Evolutionary conservation across 2,797 vertebrate species (phyloP).

Genomic region (Phalanger gymnotis): DNA sequence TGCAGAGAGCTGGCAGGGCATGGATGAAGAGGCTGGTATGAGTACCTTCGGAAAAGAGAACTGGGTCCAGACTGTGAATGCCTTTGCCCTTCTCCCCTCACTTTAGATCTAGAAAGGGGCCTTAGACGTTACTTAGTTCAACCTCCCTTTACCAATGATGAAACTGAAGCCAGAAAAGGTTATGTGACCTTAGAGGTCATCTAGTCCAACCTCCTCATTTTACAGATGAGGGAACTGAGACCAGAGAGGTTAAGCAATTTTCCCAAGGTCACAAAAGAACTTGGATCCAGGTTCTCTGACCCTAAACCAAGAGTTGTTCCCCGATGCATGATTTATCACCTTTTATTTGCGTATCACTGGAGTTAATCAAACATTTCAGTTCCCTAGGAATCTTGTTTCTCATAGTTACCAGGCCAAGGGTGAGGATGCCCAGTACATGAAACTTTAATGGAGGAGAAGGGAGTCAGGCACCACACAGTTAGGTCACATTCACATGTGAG

Average conservation of each 20-base stretch:
- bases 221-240: neutral
- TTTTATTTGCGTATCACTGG: neutral
- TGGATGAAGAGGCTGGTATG: neutral
- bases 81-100: neutral
- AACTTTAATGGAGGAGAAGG: neutral
- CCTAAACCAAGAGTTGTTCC: neutral
- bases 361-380: neutral
- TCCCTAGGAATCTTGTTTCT: neutral
- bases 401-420: neutral
- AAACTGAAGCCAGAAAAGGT: neutral
- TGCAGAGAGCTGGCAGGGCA: neutral
- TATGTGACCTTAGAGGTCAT: neutral
- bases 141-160: neutral
- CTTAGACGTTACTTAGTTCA: neutral
- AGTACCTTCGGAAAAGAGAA: neutral
- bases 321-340: neutral
- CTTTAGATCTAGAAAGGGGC: neutral
- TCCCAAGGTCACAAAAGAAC: neutral
- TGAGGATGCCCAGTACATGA: neutral
- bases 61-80: neutral
- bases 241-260: neutral
- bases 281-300: neutral
- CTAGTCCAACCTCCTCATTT: neutral
- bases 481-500: neutral
- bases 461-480: neutral